phyloP scores from a whole-genome alignment of 2,888 invertebrate species.

The Lasioglossum malachurum region DNA sequence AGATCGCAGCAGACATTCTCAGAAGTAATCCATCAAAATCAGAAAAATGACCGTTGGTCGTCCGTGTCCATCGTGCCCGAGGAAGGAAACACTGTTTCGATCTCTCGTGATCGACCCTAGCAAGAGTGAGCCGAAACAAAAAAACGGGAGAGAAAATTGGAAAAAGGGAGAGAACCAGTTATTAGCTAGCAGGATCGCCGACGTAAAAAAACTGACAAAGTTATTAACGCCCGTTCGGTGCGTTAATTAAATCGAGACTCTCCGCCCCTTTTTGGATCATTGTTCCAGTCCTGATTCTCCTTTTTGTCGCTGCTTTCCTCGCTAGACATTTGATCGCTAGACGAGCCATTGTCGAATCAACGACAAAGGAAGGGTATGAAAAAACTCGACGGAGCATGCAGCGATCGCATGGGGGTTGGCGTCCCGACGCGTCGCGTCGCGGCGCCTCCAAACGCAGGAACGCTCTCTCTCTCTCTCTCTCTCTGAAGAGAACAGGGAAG shows the following conservation, averaged over 20 bases:
- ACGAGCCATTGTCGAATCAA: slow-evolving; percentile 22
- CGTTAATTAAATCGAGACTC: slow-evolving; percentile 69
- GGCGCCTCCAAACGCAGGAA: not conserved
- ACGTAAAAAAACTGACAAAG: slow-evolving; percentile 73
- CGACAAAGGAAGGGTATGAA: slow-evolving; percentile 20
- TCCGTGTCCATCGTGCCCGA: slow-evolving; percentile 5
- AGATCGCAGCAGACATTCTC: slow-evolving; percentile 46
- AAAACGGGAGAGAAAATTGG: not conserved
- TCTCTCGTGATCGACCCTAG: slow-evolving; percentile 48
- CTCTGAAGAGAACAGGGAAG: not conserved
- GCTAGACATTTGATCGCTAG: slow-evolving; percentile 18
- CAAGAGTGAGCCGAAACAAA: not conserved
- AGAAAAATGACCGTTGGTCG: slow-evolving; percentile 51
- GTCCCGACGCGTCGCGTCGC: slow-evolving; percentile 9
- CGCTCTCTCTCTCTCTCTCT: not conserved
- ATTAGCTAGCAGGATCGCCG: slow-evolving; percentile 11
- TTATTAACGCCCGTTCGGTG: slow-evolving; percentile 72
- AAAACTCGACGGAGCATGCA: slow-evolving; percentile 13
- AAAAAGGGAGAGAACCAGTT: not conserved
- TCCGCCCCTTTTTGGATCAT: not conserved
- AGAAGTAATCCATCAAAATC: slow-evolving; percentile 54
- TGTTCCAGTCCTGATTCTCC: not conserved
- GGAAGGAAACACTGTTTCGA: slow-evolving; percentile 44
- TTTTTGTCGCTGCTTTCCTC: not conserved
- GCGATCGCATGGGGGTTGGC: slow-evolving; percentile 1